Evolutionary conservation across 92 coral and sea anemone genomes (phyloP).

Genomic region (Isaurus tuberculatus): DNA sequence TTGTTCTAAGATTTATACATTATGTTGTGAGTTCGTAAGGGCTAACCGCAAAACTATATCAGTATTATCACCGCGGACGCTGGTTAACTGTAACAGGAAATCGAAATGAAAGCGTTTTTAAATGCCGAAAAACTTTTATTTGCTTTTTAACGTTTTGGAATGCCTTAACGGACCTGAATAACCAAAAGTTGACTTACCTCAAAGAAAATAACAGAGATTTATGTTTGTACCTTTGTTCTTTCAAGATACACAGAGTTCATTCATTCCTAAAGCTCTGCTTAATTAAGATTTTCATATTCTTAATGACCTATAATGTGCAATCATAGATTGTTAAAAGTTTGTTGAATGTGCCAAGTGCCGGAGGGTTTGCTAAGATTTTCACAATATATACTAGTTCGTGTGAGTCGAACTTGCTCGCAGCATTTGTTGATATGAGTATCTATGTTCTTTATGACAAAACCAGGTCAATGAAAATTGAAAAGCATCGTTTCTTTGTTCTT

Average conservation of each 20-base stretch:
- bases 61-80: not conserved
- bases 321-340: not conserved
- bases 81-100: not conserved
- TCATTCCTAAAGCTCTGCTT: conserved; percentile 10
- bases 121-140: conserved; percentile 27
- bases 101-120: not conserved
- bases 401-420: not conserved
- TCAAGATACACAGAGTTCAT: conserved; percentile 11
- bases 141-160: conserved; percentile 31
- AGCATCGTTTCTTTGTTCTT: conserved; percentile 23
- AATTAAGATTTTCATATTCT: conserved; percentile 15
- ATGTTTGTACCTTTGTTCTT: not conserved
- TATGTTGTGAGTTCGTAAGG: not conserved
- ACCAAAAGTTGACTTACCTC: not conserved
- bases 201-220: not conserved
- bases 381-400: not conserved
- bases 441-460: conserved; percentile 19
- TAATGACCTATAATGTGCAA: not conserved
- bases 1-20: not conserved
- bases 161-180: not conserved
- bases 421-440: not conserved
- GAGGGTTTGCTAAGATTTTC: not conserved
- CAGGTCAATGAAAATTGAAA: conserved; percentile 5
- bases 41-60: not conserved
- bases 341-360: not conserved